Evolutionary conservation across 2,797 vertebrate species (phyloP), one percentile per base, ranked within the genome.

Genomic region (Threskiornis aethiopicus): DNA sequence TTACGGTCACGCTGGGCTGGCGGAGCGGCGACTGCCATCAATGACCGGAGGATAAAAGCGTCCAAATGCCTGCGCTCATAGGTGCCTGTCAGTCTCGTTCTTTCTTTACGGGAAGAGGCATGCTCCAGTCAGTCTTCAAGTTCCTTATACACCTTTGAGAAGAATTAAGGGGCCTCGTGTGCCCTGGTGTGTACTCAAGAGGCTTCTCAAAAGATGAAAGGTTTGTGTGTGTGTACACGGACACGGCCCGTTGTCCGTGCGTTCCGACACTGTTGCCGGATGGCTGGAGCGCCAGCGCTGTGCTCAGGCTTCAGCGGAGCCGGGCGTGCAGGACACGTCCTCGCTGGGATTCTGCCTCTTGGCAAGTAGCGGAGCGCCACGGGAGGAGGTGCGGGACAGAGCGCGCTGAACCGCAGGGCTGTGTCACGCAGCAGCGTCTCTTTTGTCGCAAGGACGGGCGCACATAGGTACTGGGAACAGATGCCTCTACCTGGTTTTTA

Each of bases 131-230:
- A 5, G 37, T 11, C 49, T 25, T 26, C 14, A 37, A 6, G 51
- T 41, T 57, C 39, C 35, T 57, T 64, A 16, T 1, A 4, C 11
- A 29, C 8, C 11, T n/a, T 16, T 10, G 64, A 58, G 46, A 37
- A 54, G 37, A 54, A 19, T 3, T 3, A 14, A 29, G 26, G 33
- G 6, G 5, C 33, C 15, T 49, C 7, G 1, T 0, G 4, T 18
- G 64, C 22, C 39, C 47, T 58, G 59, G 11, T 51, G 5, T 3
- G 25, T 52, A 3, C 33, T 16, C 16, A 0, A 4, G 70, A n/a
- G 71, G 76, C 41, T 44, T 1, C 42, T 24, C 42, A 13, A n/a
- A 20, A n/a, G 54, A 9, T 8, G 1, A 1, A 24, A 9, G 5
- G 19, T 16, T 2, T 6, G 16, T 8, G 1, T 5, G 9, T 28